These are phyloP conservation scores for Cerastoderma edule DNA, from an alignment of 2,888 invertebrate genomes.

Conservation along the genomic window DNA sequence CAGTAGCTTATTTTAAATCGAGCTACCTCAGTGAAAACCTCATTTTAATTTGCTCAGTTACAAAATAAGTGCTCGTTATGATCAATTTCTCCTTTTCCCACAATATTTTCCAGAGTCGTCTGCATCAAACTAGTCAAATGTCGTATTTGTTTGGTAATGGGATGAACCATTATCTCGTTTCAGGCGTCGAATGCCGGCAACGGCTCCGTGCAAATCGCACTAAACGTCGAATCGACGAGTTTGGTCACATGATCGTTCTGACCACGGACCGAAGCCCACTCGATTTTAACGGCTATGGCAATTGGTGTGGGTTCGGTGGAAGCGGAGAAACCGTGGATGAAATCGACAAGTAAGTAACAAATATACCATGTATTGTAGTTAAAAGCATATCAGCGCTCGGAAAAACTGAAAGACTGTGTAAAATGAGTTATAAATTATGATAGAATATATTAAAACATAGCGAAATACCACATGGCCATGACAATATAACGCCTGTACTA, in stretches of 20 bases:
- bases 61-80: neutral
- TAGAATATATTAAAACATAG: no score
- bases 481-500: no score
- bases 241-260: conserved; percentile 58
- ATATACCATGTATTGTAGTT: no score
- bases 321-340: conserved; percentile 58
- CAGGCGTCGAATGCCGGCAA: conserved; percentile 17
- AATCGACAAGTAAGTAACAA: conserved; percentile 55
- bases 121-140: neutral
- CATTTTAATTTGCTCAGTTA: no score
- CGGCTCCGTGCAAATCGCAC: conserved; percentile 17
- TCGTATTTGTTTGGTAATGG: neutral
- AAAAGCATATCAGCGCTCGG: no score
- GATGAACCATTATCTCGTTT: neutral
- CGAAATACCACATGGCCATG: no score
- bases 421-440: no score
- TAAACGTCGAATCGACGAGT: conserved; percentile 62
- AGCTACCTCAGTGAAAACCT: no score
- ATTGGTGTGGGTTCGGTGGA: conserved; percentile 67
- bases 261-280: conserved; percentile 52
- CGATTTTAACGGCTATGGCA: conserved; percentile 65
- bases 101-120: neutral
- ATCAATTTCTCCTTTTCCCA: neutral
- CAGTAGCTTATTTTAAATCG: no score
- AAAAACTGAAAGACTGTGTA: no score